Evolutionary conservation across 2,888 invertebrate species (phyloP).

Genomic region (Rutpela maculata): DNA sequence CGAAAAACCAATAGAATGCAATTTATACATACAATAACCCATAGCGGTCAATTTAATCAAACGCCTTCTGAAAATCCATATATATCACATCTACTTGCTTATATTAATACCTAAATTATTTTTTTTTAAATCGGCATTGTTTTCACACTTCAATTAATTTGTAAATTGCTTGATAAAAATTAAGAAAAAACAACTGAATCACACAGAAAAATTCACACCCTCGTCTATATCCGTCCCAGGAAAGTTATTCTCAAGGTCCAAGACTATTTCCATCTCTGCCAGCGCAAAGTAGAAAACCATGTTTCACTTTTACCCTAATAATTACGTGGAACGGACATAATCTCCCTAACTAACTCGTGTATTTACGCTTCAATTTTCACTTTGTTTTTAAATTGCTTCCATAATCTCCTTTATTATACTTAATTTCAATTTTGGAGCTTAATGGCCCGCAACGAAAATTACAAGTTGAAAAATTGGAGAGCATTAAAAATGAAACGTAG

Average conservation of each 20-base stretch:
- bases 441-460: slow-evolving; percentile 38
- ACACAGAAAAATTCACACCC: too few relatives aligned
- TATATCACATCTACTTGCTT: too few relatives aligned
- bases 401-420: slow-evolving; percentile 42
- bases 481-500: slow-evolving; percentile 1
- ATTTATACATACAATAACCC: too few relatives aligned
- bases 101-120: too few relatives aligned
- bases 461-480: slow-evolving; percentile 30
- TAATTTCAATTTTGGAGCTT: slow-evolving; percentile 41
- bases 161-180: too few relatives aligned
- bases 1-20: too few relatives aligned
- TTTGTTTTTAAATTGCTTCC: slow-evolving; percentile 48
- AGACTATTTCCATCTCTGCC: slow-evolving; percentile 17
- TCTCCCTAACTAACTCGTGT: slow-evolving; percentile 34
- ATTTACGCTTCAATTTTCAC: slow-evolving; percentile 49
- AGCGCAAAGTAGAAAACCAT: slow-evolving; percentile 44
- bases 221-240: not conserved
- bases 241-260: not conserved
- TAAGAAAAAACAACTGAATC: too few relatives aligned
- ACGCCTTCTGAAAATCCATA: too few relatives aligned
- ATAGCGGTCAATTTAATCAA: too few relatives aligned
- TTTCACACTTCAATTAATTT: too few relatives aligned
- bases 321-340: slow-evolving; percentile 37
- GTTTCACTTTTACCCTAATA: slow-evolving; percentile 39
- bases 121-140: too few relatives aligned